These are phyloP conservation scores for Minunthozetes semirufus DNA, from an alignment of 2,888 invertebrate genomes.

Conservation along the genomic window DNA sequence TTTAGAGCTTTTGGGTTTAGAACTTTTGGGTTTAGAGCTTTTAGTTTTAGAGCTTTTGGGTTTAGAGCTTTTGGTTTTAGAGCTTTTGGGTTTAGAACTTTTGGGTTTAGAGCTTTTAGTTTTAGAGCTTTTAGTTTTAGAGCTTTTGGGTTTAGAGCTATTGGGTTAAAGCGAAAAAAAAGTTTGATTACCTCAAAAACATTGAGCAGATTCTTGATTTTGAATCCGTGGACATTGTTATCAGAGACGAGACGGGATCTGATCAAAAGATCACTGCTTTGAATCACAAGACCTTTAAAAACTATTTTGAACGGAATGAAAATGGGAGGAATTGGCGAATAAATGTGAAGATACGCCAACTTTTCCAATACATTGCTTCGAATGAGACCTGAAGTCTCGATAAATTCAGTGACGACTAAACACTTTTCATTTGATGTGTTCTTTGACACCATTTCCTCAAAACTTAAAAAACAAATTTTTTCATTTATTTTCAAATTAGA, in stretches of 20 bases:
- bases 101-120: too few relatives aligned
- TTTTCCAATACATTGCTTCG: slow-evolving; percentile 18
- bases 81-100: too few relatives aligned
- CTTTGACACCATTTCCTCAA: not conserved
- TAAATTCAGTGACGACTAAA: not conserved
- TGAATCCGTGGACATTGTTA: not conserved
- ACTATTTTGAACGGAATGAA: slow-evolving; percentile 6
- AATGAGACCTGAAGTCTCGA: slow-evolving; percentile 4
- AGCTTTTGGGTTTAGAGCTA: too few relatives aligned
- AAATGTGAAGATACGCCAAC: not conserved
- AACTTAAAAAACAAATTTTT: not conserved
- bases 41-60: too few relatives aligned
- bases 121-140: too few relatives aligned
- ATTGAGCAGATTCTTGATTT: slow-evolving; percentile 1
- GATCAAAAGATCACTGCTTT: not conserved
- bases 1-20: too few relatives aligned
- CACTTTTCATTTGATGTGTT: not conserved
- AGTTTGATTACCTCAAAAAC: slow-evolving; percentile 26
- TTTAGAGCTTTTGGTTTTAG: too few relatives aligned
- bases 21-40: too few relatives aligned
- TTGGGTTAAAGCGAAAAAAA: too few relatives aligned
- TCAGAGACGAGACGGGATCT: not conserved
- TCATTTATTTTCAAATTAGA: slow-evolving; percentile 5
- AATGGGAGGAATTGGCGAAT: not conserved
- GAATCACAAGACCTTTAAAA: not conserved